phyloP scores from a whole-genome alignment of 2,113 vertebrate species.

The Atractosteus spatula region DNA sequence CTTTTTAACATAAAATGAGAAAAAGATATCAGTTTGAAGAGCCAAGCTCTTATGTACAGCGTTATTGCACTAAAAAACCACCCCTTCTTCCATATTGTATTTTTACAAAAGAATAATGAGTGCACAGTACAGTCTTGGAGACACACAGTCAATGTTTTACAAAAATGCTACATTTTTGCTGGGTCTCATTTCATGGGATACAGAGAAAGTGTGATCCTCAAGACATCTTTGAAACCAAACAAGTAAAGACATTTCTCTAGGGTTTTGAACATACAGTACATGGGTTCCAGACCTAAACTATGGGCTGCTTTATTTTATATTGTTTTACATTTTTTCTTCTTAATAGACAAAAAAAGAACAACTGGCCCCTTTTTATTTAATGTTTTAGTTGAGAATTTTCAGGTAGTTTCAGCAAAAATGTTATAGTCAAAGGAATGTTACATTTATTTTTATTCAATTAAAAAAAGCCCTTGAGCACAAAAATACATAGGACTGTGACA shows the following conservation, averaged over 20 bases:
- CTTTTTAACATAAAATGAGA: conserved; percentile 62
- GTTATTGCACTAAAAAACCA: conserved; percentile 76
- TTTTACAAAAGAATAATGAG: conserved; percentile 61
- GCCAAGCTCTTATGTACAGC: conserved; percentile 78
- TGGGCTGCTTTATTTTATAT: background rate
- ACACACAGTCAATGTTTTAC: conserved; percentile 79
- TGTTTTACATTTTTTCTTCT: background rate
- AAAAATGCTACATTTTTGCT: conserved; percentile 79
- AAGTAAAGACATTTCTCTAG: conserved; percentile 67
- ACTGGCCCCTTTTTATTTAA: background rate
- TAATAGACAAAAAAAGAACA: background rate
- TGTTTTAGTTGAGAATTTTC: too few relatives aligned
- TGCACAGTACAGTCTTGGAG: conserved; percentile 76
- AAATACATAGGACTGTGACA: conserved; percentile 34
- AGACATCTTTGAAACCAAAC: conserved; percentile 61
- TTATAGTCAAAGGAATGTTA: conserved; percentile 52
- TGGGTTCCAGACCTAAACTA: conserved; percentile 17
- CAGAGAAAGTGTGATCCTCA: conserved; percentile 74
- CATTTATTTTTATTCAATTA: conserved; percentile 38
- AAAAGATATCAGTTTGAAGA: conserved; percentile 52
- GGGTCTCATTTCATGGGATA: conserved; percentile 75
- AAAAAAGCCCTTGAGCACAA: conserved; percentile 50
- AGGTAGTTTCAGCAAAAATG: too few relatives aligned
- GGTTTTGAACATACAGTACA: conserved; percentile 54
- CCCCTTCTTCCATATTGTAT: conserved; percentile 68